phyloP scores from a whole-genome alignment of 1,140 invertebrate species.

The Coenobita brevimanus region DNA sequence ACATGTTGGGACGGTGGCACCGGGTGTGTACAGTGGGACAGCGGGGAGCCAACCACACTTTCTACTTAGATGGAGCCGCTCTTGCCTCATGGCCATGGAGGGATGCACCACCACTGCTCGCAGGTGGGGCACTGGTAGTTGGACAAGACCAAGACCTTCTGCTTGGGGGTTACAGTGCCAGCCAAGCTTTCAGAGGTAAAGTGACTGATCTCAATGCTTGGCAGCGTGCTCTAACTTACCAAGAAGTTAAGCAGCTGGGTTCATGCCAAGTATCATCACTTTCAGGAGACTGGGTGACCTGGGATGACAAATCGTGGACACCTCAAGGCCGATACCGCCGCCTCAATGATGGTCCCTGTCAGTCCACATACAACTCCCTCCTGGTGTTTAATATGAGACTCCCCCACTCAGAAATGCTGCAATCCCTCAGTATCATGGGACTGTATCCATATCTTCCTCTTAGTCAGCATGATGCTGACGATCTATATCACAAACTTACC shows the following conservation, averaged over 20 bases:
- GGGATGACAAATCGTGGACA: constrained; percentile 2
- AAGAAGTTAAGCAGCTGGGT: not conserved
- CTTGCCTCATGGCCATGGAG: constrained; percentile 22
- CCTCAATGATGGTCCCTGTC: not conserved
- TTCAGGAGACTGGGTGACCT: constrained; percentile 48
- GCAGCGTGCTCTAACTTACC: not conserved
- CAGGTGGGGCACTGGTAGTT: constrained; percentile 18
- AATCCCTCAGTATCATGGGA: constrained; percentile 8
- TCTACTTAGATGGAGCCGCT: constrained; percentile 35
- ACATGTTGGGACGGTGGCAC: constrained; percentile 10
- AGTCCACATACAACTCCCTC: not conserved
- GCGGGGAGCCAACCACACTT: constrained; percentile 17
- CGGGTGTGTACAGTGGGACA: not conserved
- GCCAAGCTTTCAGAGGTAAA: constrained; percentile 10
- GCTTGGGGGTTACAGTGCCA: not conserved
- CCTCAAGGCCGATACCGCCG: not conserved
- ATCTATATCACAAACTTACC: not conserved
- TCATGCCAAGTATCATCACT: not conserved
- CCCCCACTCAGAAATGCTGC: not conserved
- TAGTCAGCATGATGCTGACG: not conserved
- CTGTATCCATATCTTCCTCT: constrained; percentile 12
- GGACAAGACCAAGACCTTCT: constrained; percentile 21
- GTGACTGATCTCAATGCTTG: constrained; percentile 35
- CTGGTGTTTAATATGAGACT: constrained; percentile 15
- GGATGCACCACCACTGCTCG: not conserved